A percentile compares a stretch with the other conserved stretches of the same genome.
Conservation (phyloP, 2,113 vertebrate genomes). For the Rallus limicola region DNA sequence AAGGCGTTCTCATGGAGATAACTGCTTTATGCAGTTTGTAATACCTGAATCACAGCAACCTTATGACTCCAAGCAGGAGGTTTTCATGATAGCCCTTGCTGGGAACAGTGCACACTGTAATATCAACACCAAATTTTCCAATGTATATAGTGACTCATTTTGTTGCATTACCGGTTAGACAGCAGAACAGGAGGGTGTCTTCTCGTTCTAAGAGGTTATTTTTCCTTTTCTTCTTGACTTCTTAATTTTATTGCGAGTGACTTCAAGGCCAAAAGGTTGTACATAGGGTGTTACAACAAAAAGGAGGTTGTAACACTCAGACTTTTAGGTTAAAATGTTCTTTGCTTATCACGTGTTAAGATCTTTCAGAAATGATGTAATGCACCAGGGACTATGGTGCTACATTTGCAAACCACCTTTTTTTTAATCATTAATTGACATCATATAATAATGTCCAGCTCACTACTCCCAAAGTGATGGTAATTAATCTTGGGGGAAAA, state of each 20-base stretch:
- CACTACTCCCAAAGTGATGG: constrained; percentile 44
- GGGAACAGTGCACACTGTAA: not conserved
- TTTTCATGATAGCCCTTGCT: not conserved
- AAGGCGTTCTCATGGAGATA: not conserved
- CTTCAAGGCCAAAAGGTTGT: constrained; percentile 42
- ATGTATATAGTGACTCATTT: not conserved
- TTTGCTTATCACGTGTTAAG: constrained; percentile 40
- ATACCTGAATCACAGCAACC: constrained; percentile 16
- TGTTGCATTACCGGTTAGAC: not conserved
- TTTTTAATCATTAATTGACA: constrained; percentile 61
- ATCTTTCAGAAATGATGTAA: constrained; percentile 56
- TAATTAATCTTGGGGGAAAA: constrained; percentile 24
- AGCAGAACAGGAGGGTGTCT: constrained; percentile 19
- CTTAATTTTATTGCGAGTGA: constrained; percentile 46
- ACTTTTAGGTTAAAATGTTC: constrained; percentile 62
- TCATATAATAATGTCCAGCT: constrained; percentile 49
- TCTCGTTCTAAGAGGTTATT: not conserved
- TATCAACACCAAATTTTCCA: not conserved
- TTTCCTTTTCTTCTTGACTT: constrained; percentile 23
- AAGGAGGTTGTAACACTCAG: constrained; percentile 48
- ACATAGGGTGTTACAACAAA: constrained; percentile 15
- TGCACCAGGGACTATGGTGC: constrained; percentile 19
- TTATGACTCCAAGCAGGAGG: not conserved
- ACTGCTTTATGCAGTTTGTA: not conserved
- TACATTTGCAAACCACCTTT: constrained; percentile 60